Evolutionary conservation across 2,113 vertebrate genomes (phyloP).

Genomic region (Formicarius rufipectus): DNA sequence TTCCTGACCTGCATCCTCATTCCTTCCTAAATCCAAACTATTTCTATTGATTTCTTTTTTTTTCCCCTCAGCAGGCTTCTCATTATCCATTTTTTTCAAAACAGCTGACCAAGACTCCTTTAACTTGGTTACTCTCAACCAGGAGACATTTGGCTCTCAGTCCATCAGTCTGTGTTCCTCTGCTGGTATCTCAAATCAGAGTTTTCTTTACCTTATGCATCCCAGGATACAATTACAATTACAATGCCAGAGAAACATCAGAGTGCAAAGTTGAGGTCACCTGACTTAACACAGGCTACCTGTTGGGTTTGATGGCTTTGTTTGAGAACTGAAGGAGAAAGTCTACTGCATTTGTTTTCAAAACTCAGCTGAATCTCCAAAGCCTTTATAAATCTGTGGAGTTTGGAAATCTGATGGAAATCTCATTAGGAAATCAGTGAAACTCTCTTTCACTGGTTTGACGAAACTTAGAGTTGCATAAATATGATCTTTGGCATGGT

Average conservation of each 20-base stretch:
- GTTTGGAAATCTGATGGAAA: neutral
- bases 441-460: neutral
- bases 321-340: neutral
- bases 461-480: neutral
- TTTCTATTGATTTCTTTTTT: neutral
- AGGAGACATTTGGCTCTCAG: neutral
- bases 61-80: neutral
- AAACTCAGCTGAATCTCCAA: neutral
- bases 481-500: neutral
- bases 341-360: neutral
- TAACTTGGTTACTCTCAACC: fast-evolving
- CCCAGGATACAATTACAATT: neutral
- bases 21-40: neutral
- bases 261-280: neutral
- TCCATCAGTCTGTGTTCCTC: neutral
- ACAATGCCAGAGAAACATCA: neutral
- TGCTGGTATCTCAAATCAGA: neutral
- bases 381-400: neutral
- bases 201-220: neutral
- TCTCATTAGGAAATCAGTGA: neutral
- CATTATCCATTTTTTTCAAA: neutral
- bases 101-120: neutral
- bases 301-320: neutral
- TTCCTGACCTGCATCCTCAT: neutral
- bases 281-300: neutral